Evolutionary conservation across 2,113 vertebrate species (phyloP).

Genomic region (Marcusenius ussheri): DNA sequence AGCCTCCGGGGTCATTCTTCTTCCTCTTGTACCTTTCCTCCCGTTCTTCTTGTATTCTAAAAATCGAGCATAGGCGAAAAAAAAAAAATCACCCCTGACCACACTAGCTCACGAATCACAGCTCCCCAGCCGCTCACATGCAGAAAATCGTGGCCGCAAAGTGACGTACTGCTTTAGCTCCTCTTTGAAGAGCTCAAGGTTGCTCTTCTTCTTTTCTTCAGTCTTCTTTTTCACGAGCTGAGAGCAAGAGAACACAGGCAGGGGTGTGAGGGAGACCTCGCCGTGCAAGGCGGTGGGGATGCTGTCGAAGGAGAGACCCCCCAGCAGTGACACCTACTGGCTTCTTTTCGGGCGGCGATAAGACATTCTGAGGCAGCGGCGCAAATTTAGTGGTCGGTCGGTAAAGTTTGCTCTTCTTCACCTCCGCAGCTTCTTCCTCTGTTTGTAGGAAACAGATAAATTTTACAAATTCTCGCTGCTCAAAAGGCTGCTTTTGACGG

Average conservation of each 20-base stretch:
- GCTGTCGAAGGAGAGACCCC: too few species aligned
- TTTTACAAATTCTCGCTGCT: background rate
- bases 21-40: slow-evolving; percentile 67
- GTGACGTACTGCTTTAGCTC: slow-evolving; percentile 64
- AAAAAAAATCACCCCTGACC: background rate
- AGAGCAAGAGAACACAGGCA: slow-evolving; percentile 8
- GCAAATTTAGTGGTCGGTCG: slow-evolving; percentile 56
- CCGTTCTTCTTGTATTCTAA: slow-evolving; percentile 69
- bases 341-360: slow-evolving; percentile 52
- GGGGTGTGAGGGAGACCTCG: background rate
- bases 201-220: slow-evolving; percentile 71
- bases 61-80: background rate
- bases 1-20: slow-evolving; percentile 51
- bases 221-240: slow-evolving; percentile 60
- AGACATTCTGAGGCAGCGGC: slow-evolving; percentile 45
- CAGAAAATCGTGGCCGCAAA: background rate
- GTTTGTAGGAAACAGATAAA: background rate
- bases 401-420: slow-evolving; percentile 63
- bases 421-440: slow-evolving; percentile 62
- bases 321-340: slow-evolving; percentile 46
- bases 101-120: background rate
- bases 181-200: slow-evolving; percentile 70
- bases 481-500: background rate
- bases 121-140: background rate
- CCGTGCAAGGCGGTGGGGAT: background rate